These are phyloP conservation scores for Anolis carolinensis DNA, from an alignment of 2,113 vertebrate species.

Conservation along the genomic window DNA sequence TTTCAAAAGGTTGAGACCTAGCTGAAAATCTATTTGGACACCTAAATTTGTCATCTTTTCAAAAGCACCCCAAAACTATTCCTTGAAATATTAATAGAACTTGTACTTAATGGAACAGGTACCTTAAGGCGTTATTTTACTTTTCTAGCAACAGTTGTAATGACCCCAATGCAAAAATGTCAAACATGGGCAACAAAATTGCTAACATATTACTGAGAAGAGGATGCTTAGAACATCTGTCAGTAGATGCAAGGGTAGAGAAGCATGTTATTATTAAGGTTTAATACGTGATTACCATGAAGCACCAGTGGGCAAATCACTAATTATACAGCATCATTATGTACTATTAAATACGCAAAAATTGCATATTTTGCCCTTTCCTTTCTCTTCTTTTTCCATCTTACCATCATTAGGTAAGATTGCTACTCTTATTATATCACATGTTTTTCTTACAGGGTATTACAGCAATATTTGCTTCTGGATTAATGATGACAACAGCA, in stretches of 20 bases:
- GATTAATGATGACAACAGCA: not conserved
- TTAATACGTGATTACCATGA: conserved; percentile 65
- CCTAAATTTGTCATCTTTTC: conserved; percentile 67
- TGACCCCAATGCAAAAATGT: conserved; percentile 69
- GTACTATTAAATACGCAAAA: conserved; percentile 34
- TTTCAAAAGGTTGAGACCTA: conserved; percentile 94
- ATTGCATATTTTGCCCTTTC: not conserved
- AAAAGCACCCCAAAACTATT: conserved; percentile 78
- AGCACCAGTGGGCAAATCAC: conserved; percentile 43
- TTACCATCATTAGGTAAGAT: not conserved
- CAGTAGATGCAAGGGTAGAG: conserved; percentile 33
- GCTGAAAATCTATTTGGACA: conserved; percentile 99
- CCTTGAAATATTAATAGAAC: conserved; percentile 66
- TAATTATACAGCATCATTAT: conserved; percentile 43
- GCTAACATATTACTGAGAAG: conserved; percentile 58
- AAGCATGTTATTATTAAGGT: conserved; percentile 58
- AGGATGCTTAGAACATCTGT: conserved; percentile 66
- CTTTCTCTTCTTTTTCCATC: not conserved
- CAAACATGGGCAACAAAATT: conserved; percentile 67
- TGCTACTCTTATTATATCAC: not conserved
- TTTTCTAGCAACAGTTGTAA: conserved; percentile 76
- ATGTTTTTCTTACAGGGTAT: not conserved
- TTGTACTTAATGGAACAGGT: conserved; percentile 65
- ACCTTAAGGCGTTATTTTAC: conserved; percentile 72
- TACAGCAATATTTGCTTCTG: not conserved